Evolutionary conservation across 2,888 invertebrate species (phyloP).

Genomic region (Brachylomia viminalis): DNA sequence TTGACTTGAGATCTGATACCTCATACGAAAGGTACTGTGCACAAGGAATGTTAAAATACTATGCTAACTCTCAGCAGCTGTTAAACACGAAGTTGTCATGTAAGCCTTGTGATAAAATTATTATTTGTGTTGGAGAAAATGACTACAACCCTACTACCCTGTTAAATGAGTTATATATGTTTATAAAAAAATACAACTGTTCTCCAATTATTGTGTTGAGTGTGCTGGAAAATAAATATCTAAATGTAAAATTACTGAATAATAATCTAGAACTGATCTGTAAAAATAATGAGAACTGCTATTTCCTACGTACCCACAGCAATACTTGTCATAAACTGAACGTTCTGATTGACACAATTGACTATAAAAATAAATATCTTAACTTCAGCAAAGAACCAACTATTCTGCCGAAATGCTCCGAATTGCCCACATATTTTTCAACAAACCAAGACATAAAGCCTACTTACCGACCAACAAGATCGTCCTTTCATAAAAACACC

Average conservation of each 20-base stretch:
- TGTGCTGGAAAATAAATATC: not conserved
- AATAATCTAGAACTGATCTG: not conserved
- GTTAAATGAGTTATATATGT: conserved; percentile 8
- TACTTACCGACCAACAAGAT: no score
- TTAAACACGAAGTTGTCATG: not conserved
- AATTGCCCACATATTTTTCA: no score
- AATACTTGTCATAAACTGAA: conserved; percentile 17
- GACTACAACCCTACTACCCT: conserved; percentile 1
- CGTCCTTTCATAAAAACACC: no score
- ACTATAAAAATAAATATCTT: no score
- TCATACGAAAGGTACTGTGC: conserved; percentile 10
- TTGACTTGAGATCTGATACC: conserved; percentile 9
- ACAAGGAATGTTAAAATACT: conserved; percentile 6
- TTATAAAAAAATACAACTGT: not conserved
- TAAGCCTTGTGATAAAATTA: conserved; percentile 9
- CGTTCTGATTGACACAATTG: conserved; percentile 2
- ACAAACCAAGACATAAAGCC: no score
- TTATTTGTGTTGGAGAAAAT: conserved; percentile 12
- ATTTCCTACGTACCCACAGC: not conserved
- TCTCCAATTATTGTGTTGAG: not conserved
- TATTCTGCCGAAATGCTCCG: no score
- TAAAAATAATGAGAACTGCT: not conserved
- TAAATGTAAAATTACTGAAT: conserved; percentile 1
- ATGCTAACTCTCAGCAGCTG: not conserved
- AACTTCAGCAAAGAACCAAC: no score